Evolutionary conservation across 1,140 invertebrate genomes (phyloP), one percentile per base, ranked within the genome.

Genomic region (Drosophila nasuta): DNA sequence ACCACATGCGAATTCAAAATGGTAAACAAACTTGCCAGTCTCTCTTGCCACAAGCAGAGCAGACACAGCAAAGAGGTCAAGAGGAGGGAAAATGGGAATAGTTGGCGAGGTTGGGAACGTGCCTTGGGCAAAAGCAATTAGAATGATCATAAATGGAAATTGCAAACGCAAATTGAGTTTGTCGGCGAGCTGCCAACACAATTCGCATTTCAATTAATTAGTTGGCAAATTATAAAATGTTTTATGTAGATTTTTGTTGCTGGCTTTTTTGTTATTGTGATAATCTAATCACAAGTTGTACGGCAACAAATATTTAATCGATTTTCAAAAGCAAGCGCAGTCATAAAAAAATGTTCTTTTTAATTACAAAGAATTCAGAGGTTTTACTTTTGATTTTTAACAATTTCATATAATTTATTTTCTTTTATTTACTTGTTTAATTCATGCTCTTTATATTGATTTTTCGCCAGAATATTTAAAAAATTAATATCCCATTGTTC

Each of bases 1-100:
- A 54, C 81, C 81, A 83, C 72, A 82, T 83, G 63, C 76, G 72
- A 82, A 79, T 82, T 69, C 63, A 72, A 83, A 82, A 73, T 48
- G 76, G 72, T 82, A 79, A 82, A 80, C 81, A 82, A 82, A 38
- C 35, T 79, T 63, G 76, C 62, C 66, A 75, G 25, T 35, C 51
- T 48, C 38, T 38, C 51, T 48, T 46, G 43, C 6, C 38, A 56
- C 6, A 38, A 30, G 10, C 13, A 46, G 8, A 3, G 3, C 20
- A 25, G 20, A 25, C 20, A 59, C 13, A 45, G 17, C 45, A 41
- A 33, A n/a, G 38, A 45, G 33, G 45, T 13, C 38, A 7, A 33
- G 11, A 25, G 46, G 7, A 5, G 46, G 5, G 56, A 6, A 25
- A 11, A 13, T 43, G 0, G 41, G 41, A 4, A 43, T 43, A 13